phyloP scores from a whole-genome alignment of 1,140 invertebrate species.

The Tetramorium alpestre region DNA sequence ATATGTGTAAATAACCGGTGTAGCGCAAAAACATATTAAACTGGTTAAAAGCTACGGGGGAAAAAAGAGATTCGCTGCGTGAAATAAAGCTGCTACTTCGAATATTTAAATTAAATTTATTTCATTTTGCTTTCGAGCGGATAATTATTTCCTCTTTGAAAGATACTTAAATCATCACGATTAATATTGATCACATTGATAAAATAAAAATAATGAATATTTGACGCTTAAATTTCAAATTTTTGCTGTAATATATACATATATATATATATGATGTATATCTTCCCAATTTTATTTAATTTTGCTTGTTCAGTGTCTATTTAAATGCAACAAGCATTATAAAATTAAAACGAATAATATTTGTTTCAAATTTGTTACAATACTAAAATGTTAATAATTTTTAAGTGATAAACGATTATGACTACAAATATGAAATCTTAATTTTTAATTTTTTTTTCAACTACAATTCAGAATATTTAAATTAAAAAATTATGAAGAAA shows the following conservation, averaged over 20 bases:
- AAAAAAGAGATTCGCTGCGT: background rate
- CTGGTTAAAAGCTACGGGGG: background rate
- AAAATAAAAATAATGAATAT: constrained; percentile 16
- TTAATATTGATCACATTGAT: background rate
- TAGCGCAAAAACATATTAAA: constrained; percentile 9
- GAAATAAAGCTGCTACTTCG: background rate
- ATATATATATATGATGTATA: background rate
- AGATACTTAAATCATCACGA: background rate
- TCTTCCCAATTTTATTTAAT: background rate
- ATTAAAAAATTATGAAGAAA: background rate
- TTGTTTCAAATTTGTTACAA: background rate
- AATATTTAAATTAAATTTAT: background rate
- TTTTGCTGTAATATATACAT: background rate
- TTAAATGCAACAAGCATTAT: background rate
- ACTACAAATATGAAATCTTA: background rate
- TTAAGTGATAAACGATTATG: background rate
- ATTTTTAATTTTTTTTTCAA: background rate
- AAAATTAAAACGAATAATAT: background rate
- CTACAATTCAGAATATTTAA: background rate
- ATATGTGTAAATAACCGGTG: constrained; percentile 31
- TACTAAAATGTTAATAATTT: background rate
- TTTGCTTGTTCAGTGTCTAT: background rate
- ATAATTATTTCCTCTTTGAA: constrained; percentile 13
- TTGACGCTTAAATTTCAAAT: background rate
- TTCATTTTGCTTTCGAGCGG: background rate